Evolutionary conservation across 2,113 vertebrate genomes (phyloP).

Genomic region (Crypturellus undulatus): DNA sequence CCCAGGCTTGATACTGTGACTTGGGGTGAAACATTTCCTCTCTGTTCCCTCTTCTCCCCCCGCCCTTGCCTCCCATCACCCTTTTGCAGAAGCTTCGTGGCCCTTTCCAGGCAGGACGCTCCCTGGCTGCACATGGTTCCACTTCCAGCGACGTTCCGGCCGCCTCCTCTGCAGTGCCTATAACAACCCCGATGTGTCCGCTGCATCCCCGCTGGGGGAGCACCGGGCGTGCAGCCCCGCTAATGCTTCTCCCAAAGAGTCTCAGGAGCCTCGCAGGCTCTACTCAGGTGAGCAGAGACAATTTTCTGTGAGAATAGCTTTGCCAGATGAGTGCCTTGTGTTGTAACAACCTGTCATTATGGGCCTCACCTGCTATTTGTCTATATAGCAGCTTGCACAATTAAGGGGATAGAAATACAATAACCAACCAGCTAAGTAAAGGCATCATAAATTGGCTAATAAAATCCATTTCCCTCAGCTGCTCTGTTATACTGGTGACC

Average conservation of each 20-base stretch:
- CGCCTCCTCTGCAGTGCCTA: neutral
- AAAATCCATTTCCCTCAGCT: neutral
- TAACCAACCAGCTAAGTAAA: conserved; percentile 32
- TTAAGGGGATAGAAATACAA: conserved; percentile 39
- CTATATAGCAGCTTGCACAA: conserved; percentile 18
- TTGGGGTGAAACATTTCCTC: neutral
- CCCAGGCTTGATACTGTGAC: neutral
- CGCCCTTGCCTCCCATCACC: neutral
- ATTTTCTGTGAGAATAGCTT: conserved; percentile 22
- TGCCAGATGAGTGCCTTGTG: neutral
- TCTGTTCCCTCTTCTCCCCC: neutral
- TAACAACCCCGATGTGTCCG: fast-evolving
- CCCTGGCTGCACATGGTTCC: neutral
- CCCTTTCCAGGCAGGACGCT: neutral
- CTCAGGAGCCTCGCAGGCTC: neutral
- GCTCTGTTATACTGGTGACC: neutral
- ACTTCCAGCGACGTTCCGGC: fast-evolving
- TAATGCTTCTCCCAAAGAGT: neutral
- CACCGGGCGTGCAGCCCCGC: neutral
- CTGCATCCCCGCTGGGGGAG: fast-evolving
- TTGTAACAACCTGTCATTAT: neutral
- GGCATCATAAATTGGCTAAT: conserved; percentile 27
- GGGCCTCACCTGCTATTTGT: conserved; percentile 18
- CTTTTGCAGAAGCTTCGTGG: neutral
- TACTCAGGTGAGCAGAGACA: conserved; percentile 43